Base-by-base conservation (phyloP, 2,113 vertebrate species). In the Myiozetetes cayanensis region DNA sequence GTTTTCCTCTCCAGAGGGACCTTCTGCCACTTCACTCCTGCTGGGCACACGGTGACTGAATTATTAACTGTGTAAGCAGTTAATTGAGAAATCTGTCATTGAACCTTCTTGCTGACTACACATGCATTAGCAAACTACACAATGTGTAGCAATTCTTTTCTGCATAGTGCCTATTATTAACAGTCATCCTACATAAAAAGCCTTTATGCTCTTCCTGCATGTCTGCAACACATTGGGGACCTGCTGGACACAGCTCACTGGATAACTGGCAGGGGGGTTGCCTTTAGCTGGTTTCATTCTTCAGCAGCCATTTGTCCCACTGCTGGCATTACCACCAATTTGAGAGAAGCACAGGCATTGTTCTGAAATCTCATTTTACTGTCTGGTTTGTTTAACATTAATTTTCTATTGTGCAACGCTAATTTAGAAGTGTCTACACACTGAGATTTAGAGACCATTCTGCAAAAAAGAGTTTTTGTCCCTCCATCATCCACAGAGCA, bases 131-230 rank as follows among this genome's bases (percentile, higher is more conserved):
- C 50, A n/a, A 90, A 83, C 63, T 77, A 49, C 80, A 91, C 58
- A 63, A 44, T 17, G 43, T 9, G 3, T 74, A 90, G 91, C 70
- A 46, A 50, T 85, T 95, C 47, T 88, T 87, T 89, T 67, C 91
- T 87, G 44, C 47, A 90, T 8, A 76, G 47, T 8, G 44, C 37
- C 55, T 85, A 72, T 89, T 95, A 75, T 85, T 92, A 72, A 67
- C 61, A 94, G 87, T 18, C 77, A 59, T 66, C 27, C 82, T 49
- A 89, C 67, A 85, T 76, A 91, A 93, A 95, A 97, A 85, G 73
- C 50, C 61, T 68, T 95, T 66, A 52, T 80, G 63, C n/a, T 88
- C 33, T n/a, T 74, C 52, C 67, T 35, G 53, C 82, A 81, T 76
- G n/a, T 77, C 87, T 95, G 74, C 67, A 74, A 35, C 2, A 14